phyloP scores from a whole-genome alignment of 2,113 vertebrate genomes.

The Coracopsis vasa region DNA sequence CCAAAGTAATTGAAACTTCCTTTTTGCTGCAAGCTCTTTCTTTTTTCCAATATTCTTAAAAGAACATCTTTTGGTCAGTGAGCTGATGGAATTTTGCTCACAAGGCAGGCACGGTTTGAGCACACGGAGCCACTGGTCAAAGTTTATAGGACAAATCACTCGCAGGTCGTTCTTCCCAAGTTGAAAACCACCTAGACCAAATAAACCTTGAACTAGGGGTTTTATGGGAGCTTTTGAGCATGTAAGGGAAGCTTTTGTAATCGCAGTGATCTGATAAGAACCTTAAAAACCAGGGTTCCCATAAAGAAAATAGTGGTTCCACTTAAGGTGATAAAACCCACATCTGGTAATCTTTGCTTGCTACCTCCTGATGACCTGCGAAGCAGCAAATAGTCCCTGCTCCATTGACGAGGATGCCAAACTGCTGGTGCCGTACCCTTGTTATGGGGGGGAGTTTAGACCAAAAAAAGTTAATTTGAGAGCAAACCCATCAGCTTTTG shows the following conservation, averaged over 20 bases:
- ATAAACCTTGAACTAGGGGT: slow-evolving; percentile 44
- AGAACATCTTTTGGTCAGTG: slow-evolving; percentile 72
- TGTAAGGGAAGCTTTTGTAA: slow-evolving; percentile 44
- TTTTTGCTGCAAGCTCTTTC: slow-evolving; percentile 60
- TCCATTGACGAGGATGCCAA: accelerated
- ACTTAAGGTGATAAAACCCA: slow-evolving; percentile 25
- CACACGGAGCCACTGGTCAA: not conserved
- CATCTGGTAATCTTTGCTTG: slow-evolving; percentile 32
- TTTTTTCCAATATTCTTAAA: not conserved
- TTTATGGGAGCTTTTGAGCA: slow-evolving; percentile 41
- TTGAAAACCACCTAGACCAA: slow-evolving; percentile 47
- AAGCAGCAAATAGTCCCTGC: not conserved
- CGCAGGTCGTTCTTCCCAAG: slow-evolving; percentile 26
- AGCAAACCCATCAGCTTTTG: not conserved
- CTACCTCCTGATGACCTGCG: slow-evolving; percentile 17
- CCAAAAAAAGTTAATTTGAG: not conserved
- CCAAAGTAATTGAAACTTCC: slow-evolving; percentile 85
- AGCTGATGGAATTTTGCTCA: slow-evolving; percentile 59
- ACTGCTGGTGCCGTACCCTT: not conserved
- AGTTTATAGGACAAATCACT: slow-evolving; percentile 48
- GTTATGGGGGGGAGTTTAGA: accelerated
- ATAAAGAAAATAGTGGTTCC: slow-evolving; percentile 28
- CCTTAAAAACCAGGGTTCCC: not conserved
- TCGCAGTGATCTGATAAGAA: slow-evolving; percentile 37
- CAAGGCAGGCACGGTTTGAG: not conserved